A percentile compares a stretch with the other conserved stretches of the same genome.
These are phyloP conservation scores for Scleropages formosus DNA, from an alignment of 2,797 vertebrate species.

Conservation along the genomic window DNA sequence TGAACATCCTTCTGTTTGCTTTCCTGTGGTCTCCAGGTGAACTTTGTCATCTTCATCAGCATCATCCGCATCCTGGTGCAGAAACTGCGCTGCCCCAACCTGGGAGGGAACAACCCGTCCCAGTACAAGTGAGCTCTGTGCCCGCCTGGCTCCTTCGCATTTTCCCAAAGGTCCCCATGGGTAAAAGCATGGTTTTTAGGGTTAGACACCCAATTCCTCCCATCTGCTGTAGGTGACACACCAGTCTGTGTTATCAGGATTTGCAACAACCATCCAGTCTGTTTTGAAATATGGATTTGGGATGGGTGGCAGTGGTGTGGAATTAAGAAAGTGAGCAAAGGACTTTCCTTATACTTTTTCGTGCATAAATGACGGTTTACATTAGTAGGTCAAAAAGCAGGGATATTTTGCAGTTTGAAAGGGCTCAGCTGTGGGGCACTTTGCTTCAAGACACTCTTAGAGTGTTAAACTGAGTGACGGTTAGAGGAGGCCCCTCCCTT, in stretches of 20 bases:
- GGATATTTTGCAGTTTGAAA: neutral
- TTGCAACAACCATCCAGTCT: too few species aligned
- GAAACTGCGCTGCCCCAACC: slow-evolving; percentile 83
- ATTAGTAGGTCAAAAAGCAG: too few species aligned
- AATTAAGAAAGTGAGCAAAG: too few species aligned
- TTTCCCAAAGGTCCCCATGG: neutral
- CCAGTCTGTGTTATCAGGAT: too few species aligned
- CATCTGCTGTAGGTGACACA: neutral
- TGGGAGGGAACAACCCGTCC: slow-evolving; percentile 82
- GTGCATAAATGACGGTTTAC: too few species aligned
- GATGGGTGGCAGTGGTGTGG: too few species aligned
- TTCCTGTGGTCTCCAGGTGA: slow-evolving; percentile 68
- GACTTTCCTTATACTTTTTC: too few species aligned
- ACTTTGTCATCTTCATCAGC: slow-evolving; percentile 85
- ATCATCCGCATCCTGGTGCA: slow-evolving; percentile 86
- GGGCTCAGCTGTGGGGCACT: neutral
- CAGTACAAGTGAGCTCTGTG: slow-evolving; percentile 79
- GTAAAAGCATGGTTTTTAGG: too few species aligned
- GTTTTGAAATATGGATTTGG: too few species aligned
- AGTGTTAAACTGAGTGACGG: too few species aligned
- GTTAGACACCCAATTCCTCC: neutral
- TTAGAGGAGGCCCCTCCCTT: too few species aligned
- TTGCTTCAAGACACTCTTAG: too few species aligned
- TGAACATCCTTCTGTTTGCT: neutral
- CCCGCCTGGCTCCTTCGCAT: neutral